Evolutionary conservation across 2,797 vertebrate genomes (phyloP).

Genomic region (Pygocentrus nattereri): DNA sequence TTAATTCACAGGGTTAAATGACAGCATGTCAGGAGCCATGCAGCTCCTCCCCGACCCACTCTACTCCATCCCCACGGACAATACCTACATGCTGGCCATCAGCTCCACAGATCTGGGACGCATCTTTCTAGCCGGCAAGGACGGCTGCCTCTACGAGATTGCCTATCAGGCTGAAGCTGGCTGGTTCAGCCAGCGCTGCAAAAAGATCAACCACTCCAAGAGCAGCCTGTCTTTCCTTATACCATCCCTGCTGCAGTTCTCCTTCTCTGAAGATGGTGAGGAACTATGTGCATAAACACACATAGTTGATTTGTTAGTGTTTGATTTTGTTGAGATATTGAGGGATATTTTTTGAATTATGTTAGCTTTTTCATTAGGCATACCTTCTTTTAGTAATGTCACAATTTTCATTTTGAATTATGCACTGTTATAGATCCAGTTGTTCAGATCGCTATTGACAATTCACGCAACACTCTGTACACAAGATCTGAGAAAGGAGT

Average conservation of each 20-base stretch:
- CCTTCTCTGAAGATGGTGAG: constrained; percentile 97
- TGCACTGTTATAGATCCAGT: constrained; percentile 85
- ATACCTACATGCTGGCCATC: constrained; percentile 92
- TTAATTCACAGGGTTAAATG: constrained; percentile 81
- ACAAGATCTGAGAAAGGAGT: constrained; percentile 96
- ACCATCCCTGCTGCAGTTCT: constrained; percentile 94
- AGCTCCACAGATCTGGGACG: constrained; percentile 91
- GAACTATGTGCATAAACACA: background rate
- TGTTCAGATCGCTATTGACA: constrained; percentile 95
- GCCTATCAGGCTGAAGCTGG: constrained; percentile 98
- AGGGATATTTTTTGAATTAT: background rate
- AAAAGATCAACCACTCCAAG: constrained; percentile 98
- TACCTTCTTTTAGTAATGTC: background rate
- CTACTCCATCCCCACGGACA: constrained; percentile 96
- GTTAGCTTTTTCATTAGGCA: background rate
- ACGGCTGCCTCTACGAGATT: constrained; percentile 97
- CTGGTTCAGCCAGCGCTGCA: constrained; percentile 96
- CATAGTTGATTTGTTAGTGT: background rate
- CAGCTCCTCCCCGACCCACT: constrained; percentile 95
- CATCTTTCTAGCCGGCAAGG: constrained; percentile 96
- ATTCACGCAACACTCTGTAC: constrained; percentile 91
- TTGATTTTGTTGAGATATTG: background rate
- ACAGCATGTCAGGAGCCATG: constrained; percentile 95
- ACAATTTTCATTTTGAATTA: background rate
- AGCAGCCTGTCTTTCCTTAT: constrained; percentile 92